These are phyloP conservation scores for Spinus pinus DNA, from an alignment of 2,797 vertebrate genomes.

Conservation along the genomic window DNA sequence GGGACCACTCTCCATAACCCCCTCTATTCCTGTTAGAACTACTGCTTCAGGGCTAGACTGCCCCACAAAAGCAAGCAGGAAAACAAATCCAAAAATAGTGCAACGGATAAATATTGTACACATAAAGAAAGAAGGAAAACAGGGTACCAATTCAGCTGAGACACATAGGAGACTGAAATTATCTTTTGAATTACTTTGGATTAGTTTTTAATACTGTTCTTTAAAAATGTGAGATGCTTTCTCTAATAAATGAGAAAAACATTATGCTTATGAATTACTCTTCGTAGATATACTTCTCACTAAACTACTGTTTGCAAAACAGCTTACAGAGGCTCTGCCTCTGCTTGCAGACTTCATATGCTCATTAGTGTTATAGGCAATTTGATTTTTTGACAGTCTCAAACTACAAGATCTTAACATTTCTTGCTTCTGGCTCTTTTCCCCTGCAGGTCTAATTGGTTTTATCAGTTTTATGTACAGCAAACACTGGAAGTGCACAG, in stretches of 20 bases:
- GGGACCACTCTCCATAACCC: rapidly evolving
- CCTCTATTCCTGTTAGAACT: background rate
- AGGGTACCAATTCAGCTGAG: background rate
- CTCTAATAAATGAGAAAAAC: background rate
- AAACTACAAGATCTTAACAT: background rate
- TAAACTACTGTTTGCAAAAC: background rate
- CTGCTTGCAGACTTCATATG: background rate
- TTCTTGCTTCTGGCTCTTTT: background rate
- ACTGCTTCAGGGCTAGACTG: background rate
- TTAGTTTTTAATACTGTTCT: background rate
- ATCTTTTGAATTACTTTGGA: background rate
- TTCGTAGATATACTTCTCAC: background rate
- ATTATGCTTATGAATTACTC: background rate
- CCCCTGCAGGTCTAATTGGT: background rate
- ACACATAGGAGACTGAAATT: background rate
- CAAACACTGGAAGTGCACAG: background rate
- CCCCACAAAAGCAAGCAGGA: background rate
- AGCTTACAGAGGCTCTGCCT: background rate
- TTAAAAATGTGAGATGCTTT: background rate
- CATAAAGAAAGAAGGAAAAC: background rate
- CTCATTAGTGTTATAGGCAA: background rate
- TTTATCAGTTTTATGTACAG: background rate
- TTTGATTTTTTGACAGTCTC: background rate
- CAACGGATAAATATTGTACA: background rate
- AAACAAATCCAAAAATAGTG: background rate